A percentile compares a stretch with the other conserved stretches of the same genome.
Evolutionary conservation across 2,888 invertebrate species (phyloP).

Genomic region (Chirona hameri): DNA sequence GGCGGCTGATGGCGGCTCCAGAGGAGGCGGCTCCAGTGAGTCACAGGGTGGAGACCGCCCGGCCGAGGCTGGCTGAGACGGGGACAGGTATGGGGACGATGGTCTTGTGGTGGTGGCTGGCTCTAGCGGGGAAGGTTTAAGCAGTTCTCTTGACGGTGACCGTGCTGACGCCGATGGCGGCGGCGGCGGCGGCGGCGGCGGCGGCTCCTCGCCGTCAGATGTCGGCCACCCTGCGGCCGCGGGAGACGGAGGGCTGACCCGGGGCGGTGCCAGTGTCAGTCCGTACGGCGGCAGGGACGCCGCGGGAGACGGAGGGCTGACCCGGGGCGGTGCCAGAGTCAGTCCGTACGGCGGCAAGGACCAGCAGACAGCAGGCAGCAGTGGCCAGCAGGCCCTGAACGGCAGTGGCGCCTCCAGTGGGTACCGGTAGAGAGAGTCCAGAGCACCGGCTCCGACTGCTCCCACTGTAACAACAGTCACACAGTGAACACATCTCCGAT

Average conservation of each 20-base stretch:
- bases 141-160: neutral
- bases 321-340: neutral
- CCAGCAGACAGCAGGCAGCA: constrained; percentile 2
- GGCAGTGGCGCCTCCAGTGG: neutral
- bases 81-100: neutral
- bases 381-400: neutral
- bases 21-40: neutral
- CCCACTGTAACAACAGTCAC: neutral
- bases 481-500: neutral
- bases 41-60: too few species aligned
- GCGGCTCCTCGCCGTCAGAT: neutral
- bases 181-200: neutral
- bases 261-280: too few species aligned
- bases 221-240: neutral
- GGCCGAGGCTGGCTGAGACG: neutral
- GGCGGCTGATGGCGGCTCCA: neutral
- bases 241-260: too few species aligned
- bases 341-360: neutral
- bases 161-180: too few species aligned
- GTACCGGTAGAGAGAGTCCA: neutral
- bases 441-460: neutral
- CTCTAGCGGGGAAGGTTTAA: neutral
- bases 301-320: neutral
- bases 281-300: too few species aligned
- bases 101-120: neutral